Evolutionary conservation across 2,797 vertebrate genomes (phyloP).

Genomic region (Rhinatrema bivittatum): DNA sequence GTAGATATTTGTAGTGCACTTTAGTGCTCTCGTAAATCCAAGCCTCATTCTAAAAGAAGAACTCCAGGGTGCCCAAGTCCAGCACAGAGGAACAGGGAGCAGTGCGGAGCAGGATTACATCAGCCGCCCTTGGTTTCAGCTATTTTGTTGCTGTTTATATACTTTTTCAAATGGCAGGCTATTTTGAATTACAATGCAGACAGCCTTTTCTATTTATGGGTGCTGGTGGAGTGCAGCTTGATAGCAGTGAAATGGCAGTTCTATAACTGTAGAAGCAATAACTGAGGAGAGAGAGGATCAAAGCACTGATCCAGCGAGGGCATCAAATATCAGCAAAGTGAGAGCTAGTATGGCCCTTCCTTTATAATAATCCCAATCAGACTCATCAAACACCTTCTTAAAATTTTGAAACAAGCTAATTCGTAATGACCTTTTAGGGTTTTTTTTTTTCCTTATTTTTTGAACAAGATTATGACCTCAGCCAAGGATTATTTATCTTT

Average conservation of each 20-base stretch:
- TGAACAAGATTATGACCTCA: neutral
- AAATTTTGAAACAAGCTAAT: no score
- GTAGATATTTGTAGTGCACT: neutral
- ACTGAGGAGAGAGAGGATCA: constrained; percentile 25
- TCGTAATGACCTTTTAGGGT: no score
- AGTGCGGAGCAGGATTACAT: neutral
- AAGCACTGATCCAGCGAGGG: constrained; percentile 25
- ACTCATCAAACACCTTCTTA: neutral
- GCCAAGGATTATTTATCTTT: constrained; percentile 4
- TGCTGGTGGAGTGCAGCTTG: constrained; percentile 34
- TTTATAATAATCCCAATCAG: neutral
- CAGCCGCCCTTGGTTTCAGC: constrained; percentile 17
- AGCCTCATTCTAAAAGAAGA: neutral
- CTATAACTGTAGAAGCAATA: constrained; percentile 34
- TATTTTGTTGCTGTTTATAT: constrained; percentile 40
- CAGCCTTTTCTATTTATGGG: constrained; percentile 50
- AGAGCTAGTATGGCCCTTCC: constrained; percentile 4
- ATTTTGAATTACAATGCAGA: constrained; percentile 53
- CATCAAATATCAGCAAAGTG: constrained; percentile 13
- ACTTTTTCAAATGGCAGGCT: constrained; percentile 37
- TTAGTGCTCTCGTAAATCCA: neutral
- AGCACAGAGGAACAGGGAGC: no score
- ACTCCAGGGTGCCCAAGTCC: neutral
- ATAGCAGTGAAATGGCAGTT: constrained; percentile 47
- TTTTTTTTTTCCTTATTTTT: no score